Base-by-base conservation (phyloP, 2,888 invertebrate species). In the Bombylius major region DNA sequence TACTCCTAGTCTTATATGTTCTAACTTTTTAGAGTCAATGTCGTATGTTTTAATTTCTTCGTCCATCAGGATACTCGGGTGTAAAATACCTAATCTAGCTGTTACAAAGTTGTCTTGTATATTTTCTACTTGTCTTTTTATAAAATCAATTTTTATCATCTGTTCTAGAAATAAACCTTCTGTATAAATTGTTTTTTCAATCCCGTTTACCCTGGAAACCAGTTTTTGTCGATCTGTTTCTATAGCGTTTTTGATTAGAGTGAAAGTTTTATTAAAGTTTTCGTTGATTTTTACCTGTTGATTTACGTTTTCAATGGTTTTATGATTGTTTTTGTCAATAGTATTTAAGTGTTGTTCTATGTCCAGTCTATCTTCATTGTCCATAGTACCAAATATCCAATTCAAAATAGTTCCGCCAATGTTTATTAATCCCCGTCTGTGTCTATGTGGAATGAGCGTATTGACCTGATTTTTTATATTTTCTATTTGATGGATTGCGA, bases 381-480 rank as follows among this genome's bases (percentile, higher is more conserved):
- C 51, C 55, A 55, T 55, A 4, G 55, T 55, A 8, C 51, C 55
- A n/a, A 51, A 51, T 5, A 55, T 42, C 33, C 44, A 55, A 8
- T 55, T 51, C 31, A 42, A 32, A 36, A 34, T 13, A 12, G 31
- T 42, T 42, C 47, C 51, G 11, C 36, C 51, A 14, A 51, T 4
- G n/a, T 55, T 50, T 42, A 51, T 32, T n/a, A 55, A 47, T 34
- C 48, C 55, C 14, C 48, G 12, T 46, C 14, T 55, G 5, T 5
- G 13, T 54, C 50, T 49, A 14, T 48, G 32, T 9, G 46, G 23
- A 23, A 33, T 23, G 23, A 23, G 23, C 23, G 23, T 23, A 23
- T 23, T 23, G 23, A 23, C 23, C 23, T 23, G 23, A 23, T 23
- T 23, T 23, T 23, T 23, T 23, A 23, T 23, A 23, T 23, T 23